A percentile compares a stretch with the other conserved stretches of the same genome.
These are phyloP conservation scores for Lindbergichthys nudifrons DNA, from an alignment of 2,797 vertebrate species.

Conservation along the genomic window DNA sequence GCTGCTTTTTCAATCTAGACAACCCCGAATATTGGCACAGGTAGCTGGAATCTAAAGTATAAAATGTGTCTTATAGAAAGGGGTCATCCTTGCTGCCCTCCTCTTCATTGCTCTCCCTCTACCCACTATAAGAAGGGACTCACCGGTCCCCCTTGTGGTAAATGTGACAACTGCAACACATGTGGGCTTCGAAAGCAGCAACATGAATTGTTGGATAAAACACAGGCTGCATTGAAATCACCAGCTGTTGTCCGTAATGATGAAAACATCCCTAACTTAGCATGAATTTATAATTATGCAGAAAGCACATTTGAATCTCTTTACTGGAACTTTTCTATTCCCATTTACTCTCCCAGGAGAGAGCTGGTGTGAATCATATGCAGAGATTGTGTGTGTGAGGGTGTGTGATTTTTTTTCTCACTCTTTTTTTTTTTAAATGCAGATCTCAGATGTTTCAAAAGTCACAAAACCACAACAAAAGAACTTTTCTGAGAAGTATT, in stretches of 20 bases:
- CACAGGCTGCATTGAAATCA: conserved; percentile 69
- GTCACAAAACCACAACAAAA: conserved; percentile 80
- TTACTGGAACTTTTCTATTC: conserved; percentile 77
- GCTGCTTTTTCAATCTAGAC: conserved; percentile 9
- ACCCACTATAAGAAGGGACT: conserved; percentile 17
- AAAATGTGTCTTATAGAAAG: neutral
- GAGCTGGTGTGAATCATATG: conserved; percentile 75
- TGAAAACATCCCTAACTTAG: conserved; percentile 76
- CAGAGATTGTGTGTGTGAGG: conserved; percentile 56
- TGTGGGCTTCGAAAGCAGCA: conserved; percentile 30
- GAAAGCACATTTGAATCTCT: conserved; percentile 72
- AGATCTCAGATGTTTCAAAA: conserved; percentile 77
- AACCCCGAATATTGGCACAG: conserved; percentile 13
- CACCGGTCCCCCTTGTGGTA: conserved; percentile 78
- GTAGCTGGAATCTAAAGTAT: neutral
- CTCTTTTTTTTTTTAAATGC: conserved; percentile 48
- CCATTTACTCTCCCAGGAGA: conserved; percentile 68
- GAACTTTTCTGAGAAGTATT: conserved; percentile 84
- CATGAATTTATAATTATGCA: conserved; percentile 78
- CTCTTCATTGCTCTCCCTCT: neutral
- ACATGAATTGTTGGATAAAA: conserved; percentile 66
- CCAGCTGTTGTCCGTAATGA: conserved; percentile 78
- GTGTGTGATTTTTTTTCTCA: conserved; percentile 9
- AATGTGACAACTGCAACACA: conserved; percentile 40
- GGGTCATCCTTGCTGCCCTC: conserved; percentile 44